Evolutionary conservation across 2,113 vertebrate species (phyloP).

Genomic region (Aphyosemion australe): DNA sequence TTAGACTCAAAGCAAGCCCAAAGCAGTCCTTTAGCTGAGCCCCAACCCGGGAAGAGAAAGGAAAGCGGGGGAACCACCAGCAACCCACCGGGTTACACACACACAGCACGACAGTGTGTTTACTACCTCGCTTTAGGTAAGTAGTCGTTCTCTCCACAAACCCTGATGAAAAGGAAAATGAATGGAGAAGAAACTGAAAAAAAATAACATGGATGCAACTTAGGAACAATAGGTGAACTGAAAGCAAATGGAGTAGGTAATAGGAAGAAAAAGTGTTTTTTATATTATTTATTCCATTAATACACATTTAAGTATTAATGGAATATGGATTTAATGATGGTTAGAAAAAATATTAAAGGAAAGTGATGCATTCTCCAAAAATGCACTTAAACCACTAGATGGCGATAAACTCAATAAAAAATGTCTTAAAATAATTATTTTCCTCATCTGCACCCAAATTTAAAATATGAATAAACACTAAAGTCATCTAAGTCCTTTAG

Average conservation of each 20-base stretch:
- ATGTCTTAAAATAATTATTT: no score
- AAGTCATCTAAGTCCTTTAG: background rate
- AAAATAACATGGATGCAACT: slow-evolving; percentile 50
- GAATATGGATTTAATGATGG: background rate
- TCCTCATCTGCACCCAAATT: no score
- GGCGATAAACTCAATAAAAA: slow-evolving; percentile 21
- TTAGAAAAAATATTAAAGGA: background rate
- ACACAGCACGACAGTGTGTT: slow-evolving; percentile 79
- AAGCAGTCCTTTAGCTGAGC: slow-evolving; percentile 38
- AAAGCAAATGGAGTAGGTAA: slow-evolving; percentile 22
- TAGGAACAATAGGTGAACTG: slow-evolving; percentile 22
- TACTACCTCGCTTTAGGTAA: slow-evolving; percentile 93
- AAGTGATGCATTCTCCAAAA: background rate
- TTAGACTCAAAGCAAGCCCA: slow-evolving; percentile 39
- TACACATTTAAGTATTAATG: background rate
- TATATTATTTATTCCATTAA: background rate
- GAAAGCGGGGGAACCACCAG: slow-evolving; percentile 21
- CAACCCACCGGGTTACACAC: slow-evolving; percentile 60
- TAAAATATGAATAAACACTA: no score
- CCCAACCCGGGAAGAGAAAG: slow-evolving; percentile 27
- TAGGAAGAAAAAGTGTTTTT: slow-evolving; percentile 7
- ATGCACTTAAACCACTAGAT: slow-evolving; percentile 47
- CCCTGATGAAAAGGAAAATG: slow-evolving; percentile 87
- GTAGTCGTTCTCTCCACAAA: slow-evolving; percentile 87
- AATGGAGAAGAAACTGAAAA: slow-evolving; percentile 74